Evolutionary conservation across 2,797 vertebrate genomes (phyloP), one percentile per base, ranked within the genome.

Genomic region (Mycteria americana): DNA sequence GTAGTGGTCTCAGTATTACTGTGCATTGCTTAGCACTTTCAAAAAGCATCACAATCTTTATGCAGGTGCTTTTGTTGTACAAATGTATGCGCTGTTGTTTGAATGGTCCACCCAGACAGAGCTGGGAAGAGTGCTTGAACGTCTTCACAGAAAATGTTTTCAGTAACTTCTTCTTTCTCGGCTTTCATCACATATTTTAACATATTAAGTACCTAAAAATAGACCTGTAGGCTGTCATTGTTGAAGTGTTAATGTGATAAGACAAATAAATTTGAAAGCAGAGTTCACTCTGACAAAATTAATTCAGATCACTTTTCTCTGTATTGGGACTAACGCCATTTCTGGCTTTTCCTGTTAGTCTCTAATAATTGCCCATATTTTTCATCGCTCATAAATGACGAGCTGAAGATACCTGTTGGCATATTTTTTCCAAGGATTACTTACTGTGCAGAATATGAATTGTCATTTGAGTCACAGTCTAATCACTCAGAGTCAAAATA

Each of bases 261-360:
- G 83, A 92, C 63, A 87, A 90, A 88, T 83, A 89, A 48, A 85
- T 93, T 74, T 87, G 46, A 94, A 95, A 89, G 63, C 37, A 12
- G 81, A 77, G 48, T 67, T 93, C 48, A 60, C 16, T 79, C 39
- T 77, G 87, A 60, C 81, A 87, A 85, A 70, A 91, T 76, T 65
- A 76, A 74, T 93, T 91, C 68, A 63, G 24, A 53, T 96, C 0
- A 48, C 53, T 90, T 89, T 91, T 73, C 18, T 60, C 64, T 83
- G 5, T 89, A 25, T 87, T 83, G 60, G 21, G n/a, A 70, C 56
- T 79, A 94, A 87, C 85, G 41, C 28, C 25, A 41, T 89, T 92
- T 91, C 68, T 85, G 41, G 13, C 39, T 88, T 91, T 86, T 85
- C 37, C 35, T 93, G 18, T 83, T 89, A 67, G n/a, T 79, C 37